Conservation (phyloP, 64 coral and sea anemone genomes). For the Trachythela sp. region DNA sequence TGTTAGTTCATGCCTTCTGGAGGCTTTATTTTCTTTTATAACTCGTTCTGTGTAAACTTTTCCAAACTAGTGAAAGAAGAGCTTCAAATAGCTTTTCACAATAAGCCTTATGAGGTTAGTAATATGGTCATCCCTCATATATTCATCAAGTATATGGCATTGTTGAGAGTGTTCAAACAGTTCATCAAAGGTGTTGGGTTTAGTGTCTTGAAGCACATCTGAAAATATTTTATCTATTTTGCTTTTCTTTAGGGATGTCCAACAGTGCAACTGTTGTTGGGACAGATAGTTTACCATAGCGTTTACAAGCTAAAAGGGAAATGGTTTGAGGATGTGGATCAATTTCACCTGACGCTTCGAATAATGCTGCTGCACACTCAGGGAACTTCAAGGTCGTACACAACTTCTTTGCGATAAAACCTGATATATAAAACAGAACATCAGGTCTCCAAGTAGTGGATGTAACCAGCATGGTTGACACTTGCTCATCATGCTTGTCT, state of each 20-base stretch:
- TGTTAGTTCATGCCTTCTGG: no score
- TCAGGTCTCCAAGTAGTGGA: conserved; percentile 17
- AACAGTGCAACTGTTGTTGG: background rate
- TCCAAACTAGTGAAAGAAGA: no score
- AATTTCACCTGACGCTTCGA: no score
- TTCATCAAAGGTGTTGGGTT: background rate
- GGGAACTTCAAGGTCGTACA: background rate
- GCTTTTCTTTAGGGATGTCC: background rate
- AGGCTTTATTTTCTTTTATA: background rate
- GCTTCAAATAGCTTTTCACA: background rate
- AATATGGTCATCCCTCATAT: background rate
- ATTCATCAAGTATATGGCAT: background rate
- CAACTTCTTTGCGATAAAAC: conserved; percentile 1
- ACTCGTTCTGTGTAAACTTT: no score
- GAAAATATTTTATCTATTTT: background rate
- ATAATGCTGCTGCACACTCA: conserved; percentile 3
- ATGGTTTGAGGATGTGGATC: background rate
- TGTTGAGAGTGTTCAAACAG: background rate
- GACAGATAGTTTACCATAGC: background rate
- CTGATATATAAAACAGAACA: background rate
- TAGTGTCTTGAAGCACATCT: background rate
- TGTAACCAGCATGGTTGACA: background rate
- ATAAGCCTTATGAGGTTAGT: background rate
- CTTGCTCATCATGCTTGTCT: background rate
- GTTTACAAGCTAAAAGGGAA: background rate